Evolutionary conservation across 1,140 invertebrate genomes (phyloP).

Genomic region (Samia ricini): DNA sequence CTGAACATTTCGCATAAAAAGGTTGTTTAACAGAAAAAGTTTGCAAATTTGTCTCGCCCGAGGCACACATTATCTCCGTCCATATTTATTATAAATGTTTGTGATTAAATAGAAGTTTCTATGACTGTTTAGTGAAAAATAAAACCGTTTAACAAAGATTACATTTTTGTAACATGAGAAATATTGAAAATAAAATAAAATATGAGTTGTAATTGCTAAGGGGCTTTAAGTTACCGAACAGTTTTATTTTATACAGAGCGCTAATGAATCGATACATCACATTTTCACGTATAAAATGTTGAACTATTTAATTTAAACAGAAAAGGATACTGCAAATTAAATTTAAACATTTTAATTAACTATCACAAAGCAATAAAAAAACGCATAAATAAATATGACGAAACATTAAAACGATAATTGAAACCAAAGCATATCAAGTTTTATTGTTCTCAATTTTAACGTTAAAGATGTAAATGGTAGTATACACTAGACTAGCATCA

Average conservation of each 20-base stretch:
- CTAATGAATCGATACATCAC: no score
- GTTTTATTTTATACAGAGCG: background rate
- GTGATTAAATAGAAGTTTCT: conserved; percentile 34
- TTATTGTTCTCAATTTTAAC: conserved; percentile 13
- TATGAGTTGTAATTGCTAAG: background rate
- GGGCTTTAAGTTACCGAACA: background rate
- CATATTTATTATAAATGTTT: conserved; percentile 43
- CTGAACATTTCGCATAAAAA: conserved; percentile 44
- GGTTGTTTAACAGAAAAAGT: conserved; percentile 50
- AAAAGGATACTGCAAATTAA: background rate
- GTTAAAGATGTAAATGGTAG: conserved; percentile 16
- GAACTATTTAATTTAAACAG: background rate
- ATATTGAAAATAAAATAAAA: background rate
- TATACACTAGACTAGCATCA: conserved; percentile 19
- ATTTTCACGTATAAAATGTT: background rate
- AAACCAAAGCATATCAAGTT: conserved; percentile 40
- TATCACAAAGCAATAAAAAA: conserved; percentile 12
- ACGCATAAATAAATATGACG: conserved; percentile 19
- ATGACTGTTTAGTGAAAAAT: conserved; percentile 20
- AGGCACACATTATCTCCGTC: conserved; percentile 45
- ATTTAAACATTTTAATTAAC: background rate
- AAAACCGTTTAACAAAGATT: conserved; percentile 30
- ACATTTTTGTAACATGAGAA: background rate
- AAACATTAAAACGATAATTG: conserved; percentile 33
- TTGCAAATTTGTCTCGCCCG: conserved; percentile 47